Conservation (phyloP, 2,797 vertebrate species). For the Pseudomugil tenellus region DNA sequence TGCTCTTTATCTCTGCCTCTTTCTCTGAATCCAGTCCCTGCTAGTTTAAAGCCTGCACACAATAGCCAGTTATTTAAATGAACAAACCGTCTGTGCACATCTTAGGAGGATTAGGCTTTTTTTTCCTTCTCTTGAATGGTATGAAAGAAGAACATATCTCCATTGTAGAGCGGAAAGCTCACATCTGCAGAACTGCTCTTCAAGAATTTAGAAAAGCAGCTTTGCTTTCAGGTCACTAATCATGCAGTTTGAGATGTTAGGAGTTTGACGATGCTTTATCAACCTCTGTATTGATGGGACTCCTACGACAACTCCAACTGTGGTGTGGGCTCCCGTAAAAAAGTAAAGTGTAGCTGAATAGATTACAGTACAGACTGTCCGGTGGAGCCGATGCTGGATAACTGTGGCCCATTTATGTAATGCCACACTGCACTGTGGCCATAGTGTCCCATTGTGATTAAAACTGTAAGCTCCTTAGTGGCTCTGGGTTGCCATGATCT, state of each 20-base stretch:
- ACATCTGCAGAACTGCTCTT: constrained; percentile 56
- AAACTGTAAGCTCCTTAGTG: constrained; percentile 80
- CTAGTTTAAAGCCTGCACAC: constrained; percentile 49
- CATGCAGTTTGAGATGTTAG: constrained; percentile 5
- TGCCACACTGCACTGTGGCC: constrained; percentile 64
- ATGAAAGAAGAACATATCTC: constrained; percentile 37
- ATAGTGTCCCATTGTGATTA: constrained; percentile 80
- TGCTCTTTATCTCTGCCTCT: constrained; percentile 26
- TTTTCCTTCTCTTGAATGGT: constrained; percentile 17
- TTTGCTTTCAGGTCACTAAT: constrained; percentile 22
- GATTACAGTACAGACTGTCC: constrained; percentile 38
- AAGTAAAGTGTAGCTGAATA: constrained; percentile 14
- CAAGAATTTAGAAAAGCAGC: constrained; percentile 66
- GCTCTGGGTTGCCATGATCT: constrained; percentile 71
- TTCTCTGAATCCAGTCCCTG: constrained; percentile 34
- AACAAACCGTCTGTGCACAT: constrained; percentile 28
- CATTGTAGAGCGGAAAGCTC: constrained; percentile 27
- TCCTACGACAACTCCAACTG: neutral
- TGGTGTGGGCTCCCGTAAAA: neutral
- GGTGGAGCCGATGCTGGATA: constrained; percentile 55
- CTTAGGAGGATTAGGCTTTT: constrained; percentile 43
- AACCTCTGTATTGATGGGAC: neutral
- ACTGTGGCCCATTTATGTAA: constrained; percentile 73
- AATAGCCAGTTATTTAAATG: constrained; percentile 48
- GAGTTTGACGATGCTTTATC: neutral